Evolutionary conservation across 2,113 vertebrate genomes (phyloP), one percentile per base, ranked within the genome.

Genomic region (cattle (Bos taurus)): DNA sequence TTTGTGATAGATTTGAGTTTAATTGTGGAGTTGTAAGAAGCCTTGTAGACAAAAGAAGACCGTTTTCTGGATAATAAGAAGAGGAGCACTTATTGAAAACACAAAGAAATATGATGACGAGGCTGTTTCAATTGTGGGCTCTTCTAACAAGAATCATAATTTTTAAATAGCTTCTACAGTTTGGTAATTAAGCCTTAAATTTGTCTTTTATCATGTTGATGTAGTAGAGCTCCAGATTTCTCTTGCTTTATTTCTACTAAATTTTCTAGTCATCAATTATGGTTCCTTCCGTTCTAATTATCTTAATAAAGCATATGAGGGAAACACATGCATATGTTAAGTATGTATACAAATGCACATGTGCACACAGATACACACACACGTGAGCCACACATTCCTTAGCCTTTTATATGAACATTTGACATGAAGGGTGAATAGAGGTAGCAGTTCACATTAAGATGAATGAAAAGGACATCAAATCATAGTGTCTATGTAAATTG

Each of bases 131-230:
- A n/a, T 33, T 96, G 87, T 78, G 59, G 87, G 25, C 56, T 88
- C 64, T n/a, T 62, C 43, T 74, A 46, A 50, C 48, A 67, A 36
- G 46, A 95, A 92, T 93, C 82, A 92, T 88, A 83, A 87, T 93
- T 97, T 96, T 74, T 90, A 97, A 97, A 86, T 89, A 62, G 43
- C 54, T 96, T 52, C 77, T 71, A 15, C 25, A 48, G 40, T 71
- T 95, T 91, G 67, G 30, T 91, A 95, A 95, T 91, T 91, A 94
- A 97, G 43, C 5, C 33, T 97, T 95, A 84, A 59, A 83, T 96
- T 95, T 95, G 23, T 95, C 56, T 93, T 93, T 84, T 1, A 4
- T 14, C 57, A 7, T 89, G 8, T 11, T 26, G 77, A 93, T 97
- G 62, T 64, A 36, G 21, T 77, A 71, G 98, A 96, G n/a, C 64